Evolutionary conservation across 2,888 invertebrate species (phyloP).

Genomic region (Amphipoea oculea): DNA sequence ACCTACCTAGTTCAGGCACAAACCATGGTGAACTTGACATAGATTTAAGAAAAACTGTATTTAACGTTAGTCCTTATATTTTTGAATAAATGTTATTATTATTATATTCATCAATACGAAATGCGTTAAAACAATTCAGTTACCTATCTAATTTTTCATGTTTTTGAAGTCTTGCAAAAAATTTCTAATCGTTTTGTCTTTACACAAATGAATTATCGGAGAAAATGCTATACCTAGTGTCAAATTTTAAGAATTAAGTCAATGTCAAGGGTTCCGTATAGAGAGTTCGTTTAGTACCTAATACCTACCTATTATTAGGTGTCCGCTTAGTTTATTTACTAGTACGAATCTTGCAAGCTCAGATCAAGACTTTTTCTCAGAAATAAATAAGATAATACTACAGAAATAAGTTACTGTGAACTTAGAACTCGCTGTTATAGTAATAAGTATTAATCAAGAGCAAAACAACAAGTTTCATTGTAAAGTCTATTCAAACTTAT

Average conservation of each 20-base stretch:
- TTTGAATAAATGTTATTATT: too few species aligned
- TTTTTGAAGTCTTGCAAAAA: not conserved
- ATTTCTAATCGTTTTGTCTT: not conserved
- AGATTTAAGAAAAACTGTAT: too few species aligned
- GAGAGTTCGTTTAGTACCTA: not conserved
- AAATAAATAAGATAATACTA: not conserved
- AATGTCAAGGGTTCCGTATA: not conserved
- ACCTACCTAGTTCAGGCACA: too few species aligned
- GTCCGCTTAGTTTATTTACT: not conserved
- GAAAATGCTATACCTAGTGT: too few species aligned
- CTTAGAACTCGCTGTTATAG: not conserved
- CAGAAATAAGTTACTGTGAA: not conserved
- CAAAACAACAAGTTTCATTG: not conserved
- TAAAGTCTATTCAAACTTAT: too few species aligned
- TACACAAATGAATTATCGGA: not conserved
- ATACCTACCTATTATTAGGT: not conserved
- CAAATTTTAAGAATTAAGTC: not conserved
- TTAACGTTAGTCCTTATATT: too few species aligned
- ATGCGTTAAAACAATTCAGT: not conserved
- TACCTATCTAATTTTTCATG: not conserved
- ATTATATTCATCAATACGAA: not conserved
- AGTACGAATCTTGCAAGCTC: not conserved
- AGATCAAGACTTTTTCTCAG: not conserved
- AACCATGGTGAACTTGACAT: too few species aligned
- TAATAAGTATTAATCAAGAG: not conserved